These are phyloP conservation scores for Pammene fasciana DNA, from an alignment of 2,888 invertebrate species.

Conservation along the genomic window DNA sequence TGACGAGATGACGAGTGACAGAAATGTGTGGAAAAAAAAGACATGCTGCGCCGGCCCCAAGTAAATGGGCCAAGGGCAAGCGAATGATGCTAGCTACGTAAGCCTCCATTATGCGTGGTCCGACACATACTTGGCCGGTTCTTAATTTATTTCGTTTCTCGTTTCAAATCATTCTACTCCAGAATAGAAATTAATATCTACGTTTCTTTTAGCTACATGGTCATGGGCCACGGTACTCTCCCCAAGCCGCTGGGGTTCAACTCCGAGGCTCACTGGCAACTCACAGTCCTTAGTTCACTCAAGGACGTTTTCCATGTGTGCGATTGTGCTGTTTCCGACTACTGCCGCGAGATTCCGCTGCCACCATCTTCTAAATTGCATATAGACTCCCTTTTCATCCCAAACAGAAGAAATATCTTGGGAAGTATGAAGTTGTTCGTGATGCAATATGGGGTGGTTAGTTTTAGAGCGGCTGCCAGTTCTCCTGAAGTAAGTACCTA, in stretches of 20 bases:
- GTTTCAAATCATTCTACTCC: no score
- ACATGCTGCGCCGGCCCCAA: no score
- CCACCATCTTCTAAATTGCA: constrained; percentile 60
- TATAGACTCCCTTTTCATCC: constrained; percentile 70
- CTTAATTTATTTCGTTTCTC: no score
- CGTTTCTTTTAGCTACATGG: constrained; percentile 61
- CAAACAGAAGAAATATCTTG: constrained; percentile 71
- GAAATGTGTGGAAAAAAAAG: no score
- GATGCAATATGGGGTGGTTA: constrained; percentile 61
- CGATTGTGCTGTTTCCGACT: constrained; percentile 57
- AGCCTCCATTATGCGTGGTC: no score
- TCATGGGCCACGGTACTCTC: constrained; percentile 65
- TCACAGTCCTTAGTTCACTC: constrained; percentile 63
- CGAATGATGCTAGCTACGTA: no score
- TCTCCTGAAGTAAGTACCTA: constrained; percentile 66
- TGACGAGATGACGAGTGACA: no score
- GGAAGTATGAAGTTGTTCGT: constrained; percentile 68
- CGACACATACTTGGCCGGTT: no score
- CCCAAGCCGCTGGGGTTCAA: constrained; percentile 47
- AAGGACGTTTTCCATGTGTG: constrained; percentile 67
- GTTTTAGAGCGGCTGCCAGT: constrained; percentile 66
- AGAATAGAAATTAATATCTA: background rate
- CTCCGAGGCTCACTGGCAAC: constrained; percentile 66
- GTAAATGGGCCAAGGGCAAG: no score
- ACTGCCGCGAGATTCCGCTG: constrained; percentile 58